A percentile compares a stretch with the other conserved stretches of the same genome.
Conservation (phyloP, 1,140 invertebrate species). For the Zaprionus kolodkinae region DNA sequence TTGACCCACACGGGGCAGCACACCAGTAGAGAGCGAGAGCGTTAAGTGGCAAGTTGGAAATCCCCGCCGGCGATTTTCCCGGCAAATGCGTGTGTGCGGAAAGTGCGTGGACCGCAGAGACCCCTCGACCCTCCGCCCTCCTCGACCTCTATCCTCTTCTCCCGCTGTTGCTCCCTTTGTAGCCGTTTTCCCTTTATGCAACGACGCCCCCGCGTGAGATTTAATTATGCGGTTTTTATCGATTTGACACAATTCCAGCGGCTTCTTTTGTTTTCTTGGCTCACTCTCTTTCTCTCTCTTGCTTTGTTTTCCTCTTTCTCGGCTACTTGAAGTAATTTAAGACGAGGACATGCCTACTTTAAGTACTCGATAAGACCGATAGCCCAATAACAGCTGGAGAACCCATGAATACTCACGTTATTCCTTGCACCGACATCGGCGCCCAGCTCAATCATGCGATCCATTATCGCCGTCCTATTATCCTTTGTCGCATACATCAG, state of each 20-base stretch:
- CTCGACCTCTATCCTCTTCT: too few species aligned
- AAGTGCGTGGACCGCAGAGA: slow-evolving; percentile 53
- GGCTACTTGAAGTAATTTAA: slow-evolving; percentile 43
- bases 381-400: slow-evolving; percentile 8
- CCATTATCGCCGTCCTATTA: slow-evolving; percentile 94
- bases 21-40: not conserved
- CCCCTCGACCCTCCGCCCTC: not conserved
- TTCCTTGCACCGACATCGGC: slow-evolving; percentile 95
- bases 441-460: slow-evolving; percentile 95
- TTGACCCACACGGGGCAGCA: slow-evolving; percentile 66
- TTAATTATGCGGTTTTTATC: slow-evolving; percentile 82
- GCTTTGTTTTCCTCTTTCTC: not conserved
- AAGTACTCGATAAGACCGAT: slow-evolving; percentile 36
- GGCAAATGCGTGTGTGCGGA: slow-evolving; percentile 45
- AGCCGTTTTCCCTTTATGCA: slow-evolving; percentile 18
- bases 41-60: slow-evolving; percentile 35
- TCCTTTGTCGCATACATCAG: slow-evolving; percentile 98
- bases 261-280: slow-evolving; percentile 47
- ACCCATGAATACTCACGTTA: slow-evolving; percentile 89
- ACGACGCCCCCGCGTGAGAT: slow-evolving; percentile 64
- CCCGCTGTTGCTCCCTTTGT: not conserved
- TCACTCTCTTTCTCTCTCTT: not conserved
- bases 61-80: slow-evolving; percentile 35
- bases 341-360: slow-evolving; percentile 34
- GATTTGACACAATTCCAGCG: slow-evolving; percentile 82